Conservation (phyloP, 2,797 vertebrate species). For the Centropyge bicolor region DNA sequence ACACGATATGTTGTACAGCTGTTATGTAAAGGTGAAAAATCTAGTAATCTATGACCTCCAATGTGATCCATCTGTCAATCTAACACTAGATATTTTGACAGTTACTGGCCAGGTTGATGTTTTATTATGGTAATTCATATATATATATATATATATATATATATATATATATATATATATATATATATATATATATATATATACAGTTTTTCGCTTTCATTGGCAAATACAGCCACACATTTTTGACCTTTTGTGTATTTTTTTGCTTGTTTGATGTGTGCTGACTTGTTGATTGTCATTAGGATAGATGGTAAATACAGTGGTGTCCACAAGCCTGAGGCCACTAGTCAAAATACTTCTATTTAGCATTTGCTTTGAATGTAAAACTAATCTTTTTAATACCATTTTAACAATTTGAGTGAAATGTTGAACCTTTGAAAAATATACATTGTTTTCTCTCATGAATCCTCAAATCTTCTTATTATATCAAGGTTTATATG, state of each 20-base stretch:
- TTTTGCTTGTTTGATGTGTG: background rate
- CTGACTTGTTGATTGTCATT: background rate
- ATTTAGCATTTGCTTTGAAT: too few relatives aligned
- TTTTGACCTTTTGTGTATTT: background rate
- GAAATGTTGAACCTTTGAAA: too few relatives aligned
- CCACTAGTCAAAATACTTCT: too few relatives aligned
- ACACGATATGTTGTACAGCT: background rate
- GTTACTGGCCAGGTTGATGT: background rate
- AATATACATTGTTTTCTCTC: too few relatives aligned
- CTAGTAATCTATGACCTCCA: background rate
- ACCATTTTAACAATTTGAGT: too few relatives aligned
- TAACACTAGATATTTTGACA: background rate
- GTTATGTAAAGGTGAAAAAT: background rate
- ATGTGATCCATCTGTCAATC: constrained; percentile 3
- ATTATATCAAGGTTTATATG: too few relatives aligned
- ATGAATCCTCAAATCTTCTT: too few relatives aligned
- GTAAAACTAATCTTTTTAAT: too few relatives aligned
- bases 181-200: too few relatives aligned
- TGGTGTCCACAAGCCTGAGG: too few relatives aligned
- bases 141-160: too few relatives aligned
- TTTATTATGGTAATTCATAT: background rate
- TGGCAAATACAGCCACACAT: background rate
- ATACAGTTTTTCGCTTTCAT: background rate
- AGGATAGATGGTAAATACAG: background rate
- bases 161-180: too few relatives aligned